phyloP scores from a whole-genome alignment of 2,888 invertebrate species.

The Nasonia oneida region DNA sequence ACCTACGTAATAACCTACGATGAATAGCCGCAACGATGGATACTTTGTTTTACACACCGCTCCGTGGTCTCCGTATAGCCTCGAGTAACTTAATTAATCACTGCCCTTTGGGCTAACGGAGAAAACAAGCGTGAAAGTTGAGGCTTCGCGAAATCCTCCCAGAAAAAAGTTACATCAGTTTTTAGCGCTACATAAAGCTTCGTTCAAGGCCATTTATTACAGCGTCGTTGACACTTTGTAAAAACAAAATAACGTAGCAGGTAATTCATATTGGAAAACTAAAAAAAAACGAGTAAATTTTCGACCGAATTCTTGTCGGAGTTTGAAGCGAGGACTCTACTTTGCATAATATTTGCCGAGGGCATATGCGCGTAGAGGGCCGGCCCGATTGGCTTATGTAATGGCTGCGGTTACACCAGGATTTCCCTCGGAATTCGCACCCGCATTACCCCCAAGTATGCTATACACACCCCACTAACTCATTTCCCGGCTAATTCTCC shows the following conservation, averaged over 20 bases:
- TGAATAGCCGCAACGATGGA: conserved; percentile 4
- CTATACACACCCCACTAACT: not conserved
- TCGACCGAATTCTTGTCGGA: not conserved
- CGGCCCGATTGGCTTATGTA: conserved; percentile 13
- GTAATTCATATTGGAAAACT: no score
- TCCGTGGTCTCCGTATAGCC: no score
- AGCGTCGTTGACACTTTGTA: not conserved
- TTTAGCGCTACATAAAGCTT: not conserved
- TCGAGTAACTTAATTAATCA: conserved; percentile 17
- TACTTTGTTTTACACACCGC: conserved; percentile 1
- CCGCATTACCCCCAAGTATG: conserved; percentile 10
- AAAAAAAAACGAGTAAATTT: not conserved
- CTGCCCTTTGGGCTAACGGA: conserved; percentile 7
- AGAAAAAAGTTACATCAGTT: not conserved
- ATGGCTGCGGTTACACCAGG: conserved; percentile 21
- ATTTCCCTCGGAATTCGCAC: conserved; percentile 37
- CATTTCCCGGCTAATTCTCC: conserved; percentile 19
- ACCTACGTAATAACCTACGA: not conserved
- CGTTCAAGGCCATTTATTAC: not conserved
- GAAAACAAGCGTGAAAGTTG: not conserved
- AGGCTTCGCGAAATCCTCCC: not conserved
- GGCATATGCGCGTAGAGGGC: not conserved
- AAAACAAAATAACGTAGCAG: no score
- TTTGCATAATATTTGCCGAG: not conserved
- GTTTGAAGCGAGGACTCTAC: not conserved